Conservation (phyloP, 2,113 vertebrate genomes). For the Nothocercus nigrocapillus region DNA sequence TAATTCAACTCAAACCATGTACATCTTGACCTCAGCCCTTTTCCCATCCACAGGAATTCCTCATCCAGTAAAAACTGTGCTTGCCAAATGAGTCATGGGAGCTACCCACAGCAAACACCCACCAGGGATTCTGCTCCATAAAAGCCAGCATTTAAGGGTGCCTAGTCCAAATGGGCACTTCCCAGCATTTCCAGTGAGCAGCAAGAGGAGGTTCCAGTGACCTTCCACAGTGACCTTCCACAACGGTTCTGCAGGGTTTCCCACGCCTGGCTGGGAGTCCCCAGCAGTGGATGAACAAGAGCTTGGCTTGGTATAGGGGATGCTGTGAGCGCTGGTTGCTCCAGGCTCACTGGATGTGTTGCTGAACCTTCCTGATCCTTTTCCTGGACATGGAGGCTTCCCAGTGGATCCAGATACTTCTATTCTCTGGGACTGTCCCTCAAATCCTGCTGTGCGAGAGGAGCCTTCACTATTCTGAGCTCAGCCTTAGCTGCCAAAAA, state of each 20-base stretch:
- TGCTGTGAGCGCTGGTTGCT: not conserved
- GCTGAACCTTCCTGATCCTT: not conserved
- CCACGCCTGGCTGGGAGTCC: not conserved
- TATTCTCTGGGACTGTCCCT: not conserved
- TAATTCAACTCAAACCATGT: not conserved
- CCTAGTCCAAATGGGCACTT: not conserved
- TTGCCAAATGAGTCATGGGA: not conserved
- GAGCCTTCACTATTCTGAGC: not conserved
- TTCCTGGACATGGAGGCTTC: not conserved
- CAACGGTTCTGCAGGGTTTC: not conserved
- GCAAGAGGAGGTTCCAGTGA: not conserved
- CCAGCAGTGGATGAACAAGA: not conserved
- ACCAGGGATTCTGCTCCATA: rapidly evolving
- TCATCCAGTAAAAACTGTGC: not conserved
- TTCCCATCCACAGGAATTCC: not conserved
- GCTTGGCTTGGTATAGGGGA: not conserved
- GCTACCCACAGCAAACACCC: not conserved
- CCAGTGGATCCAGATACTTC: rapidly evolving
- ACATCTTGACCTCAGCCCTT: not conserved
- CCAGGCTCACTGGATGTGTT: not conserved
- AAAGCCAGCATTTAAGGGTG: not conserved
- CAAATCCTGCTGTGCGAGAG: not conserved
- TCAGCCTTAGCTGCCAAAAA: not conserved
- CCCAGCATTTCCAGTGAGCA: not conserved
- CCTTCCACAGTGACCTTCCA: not conserved